Conservation (phyloP, 92 coral and sea anemone species). For the Epizoanthus fatuus region DNA sequence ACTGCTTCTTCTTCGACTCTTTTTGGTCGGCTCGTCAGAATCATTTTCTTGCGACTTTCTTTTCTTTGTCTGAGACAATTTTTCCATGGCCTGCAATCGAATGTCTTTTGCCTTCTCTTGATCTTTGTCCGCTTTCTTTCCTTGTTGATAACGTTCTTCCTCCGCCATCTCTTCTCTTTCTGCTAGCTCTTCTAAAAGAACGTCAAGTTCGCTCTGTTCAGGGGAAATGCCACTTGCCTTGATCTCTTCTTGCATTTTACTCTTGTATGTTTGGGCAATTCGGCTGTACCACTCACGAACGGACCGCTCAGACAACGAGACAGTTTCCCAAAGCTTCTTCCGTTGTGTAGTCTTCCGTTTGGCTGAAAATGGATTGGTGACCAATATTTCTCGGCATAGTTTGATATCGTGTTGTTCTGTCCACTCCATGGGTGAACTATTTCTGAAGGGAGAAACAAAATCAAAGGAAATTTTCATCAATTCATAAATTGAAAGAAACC, state of each 20-base stretch:
- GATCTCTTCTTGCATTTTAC: conserved; percentile 41
- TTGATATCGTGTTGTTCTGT: conserved; percentile 30
- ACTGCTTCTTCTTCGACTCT: conserved; percentile 31
- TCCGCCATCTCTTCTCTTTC: conserved; percentile 57
- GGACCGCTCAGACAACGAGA: conserved; percentile 49
- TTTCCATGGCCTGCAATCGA: conserved; percentile 41
- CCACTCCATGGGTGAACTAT: conserved; percentile 49
- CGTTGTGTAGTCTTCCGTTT: conserved; percentile 38
- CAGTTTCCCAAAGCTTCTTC: conserved; percentile 40
- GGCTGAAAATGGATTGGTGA: conserved; percentile 38
- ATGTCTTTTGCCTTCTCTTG: conserved; percentile 43
- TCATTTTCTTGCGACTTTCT: conserved; percentile 21
- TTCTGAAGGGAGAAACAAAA: conserved; percentile 12
- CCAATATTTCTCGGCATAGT: conserved; percentile 27
- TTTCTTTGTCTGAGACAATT: conserved; percentile 34
- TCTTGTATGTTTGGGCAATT: conserved; percentile 48
- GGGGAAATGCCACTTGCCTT: conserved; percentile 61
- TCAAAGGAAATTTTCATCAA: neutral
- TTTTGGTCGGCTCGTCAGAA: neutral
- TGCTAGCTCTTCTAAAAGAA: conserved; percentile 54
- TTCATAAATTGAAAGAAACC: conserved; percentile 14
- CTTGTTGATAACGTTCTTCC: conserved; percentile 37
- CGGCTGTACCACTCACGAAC: conserved; percentile 53
- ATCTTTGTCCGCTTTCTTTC: conserved; percentile 25
- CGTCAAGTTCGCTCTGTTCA: conserved; percentile 51